A percentile compares a stretch with the other conserved stretches of the same genome.
These are phyloP conservation scores for Stenotaenia linearis DNA, from an alignment of 2,888 invertebrate species.

Conservation along the genomic window DNA sequence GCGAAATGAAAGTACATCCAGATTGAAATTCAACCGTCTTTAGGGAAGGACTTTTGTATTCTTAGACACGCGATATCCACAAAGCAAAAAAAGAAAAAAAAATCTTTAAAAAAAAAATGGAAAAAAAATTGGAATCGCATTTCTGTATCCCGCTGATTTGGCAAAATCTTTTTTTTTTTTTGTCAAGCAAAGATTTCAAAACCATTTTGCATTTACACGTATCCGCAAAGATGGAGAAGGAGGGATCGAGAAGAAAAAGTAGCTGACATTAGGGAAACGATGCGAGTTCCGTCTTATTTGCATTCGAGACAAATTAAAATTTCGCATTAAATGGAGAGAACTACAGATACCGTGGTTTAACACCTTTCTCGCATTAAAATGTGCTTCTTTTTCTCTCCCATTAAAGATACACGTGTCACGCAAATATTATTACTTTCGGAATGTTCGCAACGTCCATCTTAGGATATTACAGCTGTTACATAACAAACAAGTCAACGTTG, in stretches of 20 bases:
- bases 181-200: neutral
- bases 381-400: neutral
- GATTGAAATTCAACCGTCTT: neutral
- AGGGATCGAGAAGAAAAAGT: neutral
- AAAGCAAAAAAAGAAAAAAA: neutral
- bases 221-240: neutral
- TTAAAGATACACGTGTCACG: neutral
- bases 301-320: neutral
- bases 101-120: too few species aligned
- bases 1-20: neutral
- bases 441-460: too few species aligned
- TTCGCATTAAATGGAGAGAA: neutral
- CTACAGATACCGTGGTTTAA: neutral
- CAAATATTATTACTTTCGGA: neutral
- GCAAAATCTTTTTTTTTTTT: neutral
- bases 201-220: neutral
- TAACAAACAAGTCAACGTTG: neutral
- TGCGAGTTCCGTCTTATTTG: neutral
- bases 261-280: neutral
- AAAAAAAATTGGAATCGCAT: neutral
- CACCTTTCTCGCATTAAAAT: neutral
- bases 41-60: neutral
- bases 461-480: neutral
- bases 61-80: neutral
- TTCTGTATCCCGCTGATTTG: neutral